Percentiles rank a stretch among this genome's conserved stretches.
These are phyloP conservation scores for Noctua pronuba DNA, from an alignment of 2,888 invertebrate species.

Conservation along the genomic window DNA sequence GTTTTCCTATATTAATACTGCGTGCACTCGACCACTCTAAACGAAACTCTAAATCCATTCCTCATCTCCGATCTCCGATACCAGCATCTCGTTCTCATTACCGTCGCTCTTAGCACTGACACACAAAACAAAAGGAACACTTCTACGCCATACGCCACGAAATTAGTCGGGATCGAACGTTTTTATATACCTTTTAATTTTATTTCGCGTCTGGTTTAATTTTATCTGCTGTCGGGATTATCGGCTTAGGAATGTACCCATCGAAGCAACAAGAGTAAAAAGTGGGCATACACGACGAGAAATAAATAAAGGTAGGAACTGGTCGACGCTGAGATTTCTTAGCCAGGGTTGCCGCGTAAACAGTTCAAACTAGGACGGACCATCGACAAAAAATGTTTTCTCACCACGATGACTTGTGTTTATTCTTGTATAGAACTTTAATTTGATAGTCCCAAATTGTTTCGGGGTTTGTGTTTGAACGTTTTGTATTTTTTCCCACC, in stretches of 20 bases:
- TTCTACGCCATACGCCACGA: slow-evolving; percentile 86
- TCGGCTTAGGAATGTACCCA: slow-evolving; percentile 90
- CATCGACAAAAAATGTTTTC: slow-evolving; percentile 64
- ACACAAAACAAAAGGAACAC: slow-evolving; percentile 70
- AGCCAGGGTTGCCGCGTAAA: slow-evolving; percentile 73
- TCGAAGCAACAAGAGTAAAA: slow-evolving; percentile 88
- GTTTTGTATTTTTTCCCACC: slow-evolving; percentile 61
- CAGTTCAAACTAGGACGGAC: slow-evolving; percentile 62
- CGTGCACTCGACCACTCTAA: slow-evolving; percentile 53
- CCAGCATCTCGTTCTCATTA: slow-evolving; percentile 64
- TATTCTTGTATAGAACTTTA: slow-evolving; percentile 70
- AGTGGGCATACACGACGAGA: slow-evolving; percentile 85
- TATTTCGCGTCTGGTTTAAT: slow-evolving; percentile 90
- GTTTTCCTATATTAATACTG: slow-evolving; percentile 53
- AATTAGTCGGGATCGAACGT: slow-evolving; percentile 88
- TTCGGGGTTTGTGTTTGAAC: slow-evolving; percentile 62
- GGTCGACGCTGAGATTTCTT: slow-evolving; percentile 86
- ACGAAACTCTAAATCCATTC: slow-evolving; percentile 50
- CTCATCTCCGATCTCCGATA: slow-evolving; percentile 68
- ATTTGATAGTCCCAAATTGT: slow-evolving; percentile 71
- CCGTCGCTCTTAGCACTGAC: slow-evolving; percentile 58
- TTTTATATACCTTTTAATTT: slow-evolving; percentile 90
- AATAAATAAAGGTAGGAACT: slow-evolving; percentile 89
- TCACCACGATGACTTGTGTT: slow-evolving; percentile 68
- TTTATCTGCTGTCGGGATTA: slow-evolving; percentile 90